Percentiles rank a stretch among this genome's conserved stretches.
Evolutionary conservation across 2,888 invertebrate species (phyloP).

Genomic region (Papilio protenor): DNA sequence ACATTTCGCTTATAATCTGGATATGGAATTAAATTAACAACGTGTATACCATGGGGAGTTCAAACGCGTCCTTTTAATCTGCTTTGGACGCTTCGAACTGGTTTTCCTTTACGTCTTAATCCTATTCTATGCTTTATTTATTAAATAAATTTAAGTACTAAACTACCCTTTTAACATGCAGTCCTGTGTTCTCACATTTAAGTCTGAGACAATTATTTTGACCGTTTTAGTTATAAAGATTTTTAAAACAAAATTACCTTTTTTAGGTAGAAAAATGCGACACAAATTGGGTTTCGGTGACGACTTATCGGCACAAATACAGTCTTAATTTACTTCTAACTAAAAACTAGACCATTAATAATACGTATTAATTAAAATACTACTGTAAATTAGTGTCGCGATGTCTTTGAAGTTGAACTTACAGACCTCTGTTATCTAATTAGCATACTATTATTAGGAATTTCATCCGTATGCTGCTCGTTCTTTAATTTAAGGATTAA

Average conservation of each 20-base stretch:
- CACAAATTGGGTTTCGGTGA: not conserved
- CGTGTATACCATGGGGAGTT: not conserved
- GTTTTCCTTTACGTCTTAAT: constrained; percentile 3
- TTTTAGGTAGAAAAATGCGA: not conserved
- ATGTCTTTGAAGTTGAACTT: constrained; percentile 4
- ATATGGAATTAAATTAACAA: not conserved
- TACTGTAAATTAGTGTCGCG: not conserved
- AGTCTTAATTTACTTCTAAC: not conserved
- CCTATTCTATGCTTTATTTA: not conserved
- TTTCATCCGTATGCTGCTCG: not conserved
- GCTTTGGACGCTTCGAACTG: not conserved
- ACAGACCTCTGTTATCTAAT: not conserved
- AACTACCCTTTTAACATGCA: not conserved
- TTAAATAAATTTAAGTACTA: not conserved
- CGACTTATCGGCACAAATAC: not conserved
- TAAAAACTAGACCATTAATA: not conserved
- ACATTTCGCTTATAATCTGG: not conserved
- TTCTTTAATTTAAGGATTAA: not conserved
- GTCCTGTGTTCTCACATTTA: not conserved
- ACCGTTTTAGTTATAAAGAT: not conserved
- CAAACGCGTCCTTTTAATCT: not conserved
- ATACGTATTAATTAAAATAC: not conserved
- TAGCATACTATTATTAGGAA: not conserved
- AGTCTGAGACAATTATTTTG: not conserved
- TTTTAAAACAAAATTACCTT: not conserved